Conservation (phyloP, 2,888 invertebrate species). For the Antitype chi region DNA sequence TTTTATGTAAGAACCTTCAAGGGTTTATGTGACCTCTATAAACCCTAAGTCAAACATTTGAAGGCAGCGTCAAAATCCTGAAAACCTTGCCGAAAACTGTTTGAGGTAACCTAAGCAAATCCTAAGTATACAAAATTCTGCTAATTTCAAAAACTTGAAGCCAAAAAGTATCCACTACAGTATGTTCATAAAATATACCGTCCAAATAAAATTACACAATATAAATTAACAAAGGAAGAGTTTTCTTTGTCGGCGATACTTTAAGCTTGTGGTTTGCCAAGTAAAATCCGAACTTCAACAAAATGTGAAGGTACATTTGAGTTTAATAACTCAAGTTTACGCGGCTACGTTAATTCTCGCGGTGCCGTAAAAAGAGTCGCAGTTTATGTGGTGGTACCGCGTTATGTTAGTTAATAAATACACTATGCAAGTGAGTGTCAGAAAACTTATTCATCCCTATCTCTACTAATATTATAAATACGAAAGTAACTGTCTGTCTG, state of each 20-base stretch:
- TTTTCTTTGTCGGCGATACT: conserved; percentile 51
- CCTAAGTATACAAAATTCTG: conserved; percentile 11
- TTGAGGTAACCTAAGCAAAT: not conserved
- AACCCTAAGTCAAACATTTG: conserved; percentile 22
- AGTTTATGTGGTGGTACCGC: conserved; percentile 46
- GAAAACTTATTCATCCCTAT: conserved; percentile 20
- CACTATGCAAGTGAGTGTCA: conserved; percentile 44
- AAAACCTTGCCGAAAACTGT: conserved; percentile 13
- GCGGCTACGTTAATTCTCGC: conserved; percentile 55
- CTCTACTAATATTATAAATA: too few species aligned
- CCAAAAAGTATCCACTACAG: conserved; percentile 19
- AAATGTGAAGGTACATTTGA: conserved; percentile 54
- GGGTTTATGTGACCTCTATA: conserved; percentile 34
- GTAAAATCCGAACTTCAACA: conserved; percentile 55
- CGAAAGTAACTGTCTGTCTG: too few species aligned
- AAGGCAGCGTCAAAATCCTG: not conserved
- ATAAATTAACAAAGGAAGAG: conserved; percentile 57
- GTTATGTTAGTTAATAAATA: conserved; percentile 60
- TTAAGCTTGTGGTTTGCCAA: conserved; percentile 46
- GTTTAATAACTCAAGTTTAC: conserved; percentile 64
- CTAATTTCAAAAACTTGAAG: conserved; percentile 29
- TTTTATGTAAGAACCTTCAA: conserved; percentile 30
- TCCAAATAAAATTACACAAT: conserved; percentile 40
- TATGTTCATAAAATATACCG: conserved; percentile 32
- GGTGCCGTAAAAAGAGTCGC: conserved; percentile 62